Evolutionary conservation across 2,113 vertebrate genomes (phyloP).

Genomic region (Alosa alosa): DNA sequence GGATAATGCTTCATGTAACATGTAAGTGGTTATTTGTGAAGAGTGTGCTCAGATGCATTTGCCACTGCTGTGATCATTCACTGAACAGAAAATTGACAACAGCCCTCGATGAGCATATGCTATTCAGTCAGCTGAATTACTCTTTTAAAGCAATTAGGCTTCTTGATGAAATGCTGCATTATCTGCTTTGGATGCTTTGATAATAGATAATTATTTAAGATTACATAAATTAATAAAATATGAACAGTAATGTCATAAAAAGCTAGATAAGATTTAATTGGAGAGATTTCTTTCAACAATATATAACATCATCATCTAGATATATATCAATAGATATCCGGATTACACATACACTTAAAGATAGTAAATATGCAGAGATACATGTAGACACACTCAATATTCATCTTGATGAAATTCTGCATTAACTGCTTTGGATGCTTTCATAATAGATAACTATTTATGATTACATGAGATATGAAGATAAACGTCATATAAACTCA

Average conservation of each 20-base stretch:
- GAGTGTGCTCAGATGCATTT: constrained; percentile 72
- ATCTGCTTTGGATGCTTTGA: constrained; percentile 23
- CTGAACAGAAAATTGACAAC: constrained; percentile 66
- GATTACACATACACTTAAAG: too few species aligned
- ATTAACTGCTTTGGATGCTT: constrained; percentile 27
- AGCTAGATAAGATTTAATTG: background rate
- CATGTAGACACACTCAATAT: too few species aligned
- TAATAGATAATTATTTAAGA: constrained; percentile 20
- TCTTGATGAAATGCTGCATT: constrained; percentile 34
- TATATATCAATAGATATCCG: background rate
- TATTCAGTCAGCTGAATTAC: constrained; percentile 39
- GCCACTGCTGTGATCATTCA: constrained; percentile 70
- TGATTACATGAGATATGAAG: background rate
- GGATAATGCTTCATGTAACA: constrained; percentile 80
- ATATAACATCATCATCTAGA: background rate
- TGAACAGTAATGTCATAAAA: background rate
- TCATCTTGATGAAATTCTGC: constrained; percentile 26
- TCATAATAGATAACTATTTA: constrained; percentile 18
- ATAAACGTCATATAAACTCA: background rate
- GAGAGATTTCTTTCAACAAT: background rate
- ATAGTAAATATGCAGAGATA: too few species aligned
- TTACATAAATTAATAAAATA: constrained; percentile 16
- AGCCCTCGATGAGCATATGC: constrained; percentile 27
- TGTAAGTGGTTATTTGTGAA: constrained; percentile 83
- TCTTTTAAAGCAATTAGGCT: constrained; percentile 35